Conservation (phyloP, 2,113 vertebrate species). For the Amazona vittata region DNA sequence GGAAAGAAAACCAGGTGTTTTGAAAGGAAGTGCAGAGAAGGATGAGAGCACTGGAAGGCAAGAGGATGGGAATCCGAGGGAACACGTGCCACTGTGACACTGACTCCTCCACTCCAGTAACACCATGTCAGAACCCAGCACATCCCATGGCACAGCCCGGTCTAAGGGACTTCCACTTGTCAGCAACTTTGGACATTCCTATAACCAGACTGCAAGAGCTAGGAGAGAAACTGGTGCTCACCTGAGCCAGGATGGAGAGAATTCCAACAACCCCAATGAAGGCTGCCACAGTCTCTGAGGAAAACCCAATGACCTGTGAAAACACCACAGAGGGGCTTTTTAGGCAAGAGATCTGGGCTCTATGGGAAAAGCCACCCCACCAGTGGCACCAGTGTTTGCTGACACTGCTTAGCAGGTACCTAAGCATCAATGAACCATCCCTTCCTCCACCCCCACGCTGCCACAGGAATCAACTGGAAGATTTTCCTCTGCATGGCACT, state of each 20-base stretch:
- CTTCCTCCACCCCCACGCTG: neutral
- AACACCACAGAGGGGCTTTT: neutral
- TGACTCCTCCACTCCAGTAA: neutral
- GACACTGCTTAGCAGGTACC: neutral
- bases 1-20: neutral
- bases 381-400: neutral
- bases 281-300: conserved; percentile 88
- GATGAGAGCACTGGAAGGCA: neutral
- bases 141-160: neutral
- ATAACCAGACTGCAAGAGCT: neutral
- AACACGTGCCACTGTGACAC: neutral
- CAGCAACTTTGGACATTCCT: neutral
- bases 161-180: neutral
- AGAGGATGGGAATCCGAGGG: neutral
- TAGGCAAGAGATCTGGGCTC: neutral
- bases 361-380: neutral
- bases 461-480: neutral
- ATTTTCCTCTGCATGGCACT: neutral
- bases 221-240: conserved; percentile 49
- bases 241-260: conserved; percentile 92
- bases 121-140: neutral
- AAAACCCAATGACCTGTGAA: conserved; percentile 86
- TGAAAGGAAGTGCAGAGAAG: neutral
- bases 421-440: neutral
- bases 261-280: conserved; percentile 91